Evolutionary conservation across 92 coral and sea anemone species (phyloP), one percentile per base, ranked within the genome.

Genomic region (Diadumene lineata): DNA sequence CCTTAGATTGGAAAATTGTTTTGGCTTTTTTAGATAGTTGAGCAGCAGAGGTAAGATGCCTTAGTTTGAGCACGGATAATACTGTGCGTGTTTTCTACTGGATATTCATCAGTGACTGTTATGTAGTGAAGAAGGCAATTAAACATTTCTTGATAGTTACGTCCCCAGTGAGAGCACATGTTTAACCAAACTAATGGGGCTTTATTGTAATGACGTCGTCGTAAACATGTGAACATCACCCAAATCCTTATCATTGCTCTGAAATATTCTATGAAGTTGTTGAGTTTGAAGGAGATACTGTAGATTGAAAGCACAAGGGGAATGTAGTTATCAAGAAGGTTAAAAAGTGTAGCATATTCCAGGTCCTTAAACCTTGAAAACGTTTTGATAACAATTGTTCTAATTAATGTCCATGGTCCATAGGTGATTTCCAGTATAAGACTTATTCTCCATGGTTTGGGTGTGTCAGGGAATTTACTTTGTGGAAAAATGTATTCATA

Each of bases 181-280:
- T 31, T 56, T 1, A 48, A 3, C 34, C 62, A 27, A 7, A 72
- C 80, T 11, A 61, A 34, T 32, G 85, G 73, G 10, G 80, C 66
- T 43, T 80, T 80, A 66, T 80, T 80, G 65, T 77, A 77, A 46
- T 73, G 74, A 17, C 72, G 75, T 24, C 80, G 25, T 48, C 63
- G 56, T 16, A 72, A 29, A 32, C 80, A 80, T 7, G 63, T 28
- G 60, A 81, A 75, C 86, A 81, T 81, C 6, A 60, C 31, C 81
- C 81, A 74, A 3, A 74, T 75, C 34, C 80, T 61, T 48, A 73
- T 62, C 80, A 80, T 80, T 38, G 70, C 56, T 31, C 63, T 28
- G 38, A 38, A 81, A 62, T 73, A 81, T 62, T 64, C 75, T 0
- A 19, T 16, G 46, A 80, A 80, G 64, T 80, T 63, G n/a, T 80